Conservation (phyloP, 2,113 vertebrate genomes). For the Cathartes aura region DNA sequence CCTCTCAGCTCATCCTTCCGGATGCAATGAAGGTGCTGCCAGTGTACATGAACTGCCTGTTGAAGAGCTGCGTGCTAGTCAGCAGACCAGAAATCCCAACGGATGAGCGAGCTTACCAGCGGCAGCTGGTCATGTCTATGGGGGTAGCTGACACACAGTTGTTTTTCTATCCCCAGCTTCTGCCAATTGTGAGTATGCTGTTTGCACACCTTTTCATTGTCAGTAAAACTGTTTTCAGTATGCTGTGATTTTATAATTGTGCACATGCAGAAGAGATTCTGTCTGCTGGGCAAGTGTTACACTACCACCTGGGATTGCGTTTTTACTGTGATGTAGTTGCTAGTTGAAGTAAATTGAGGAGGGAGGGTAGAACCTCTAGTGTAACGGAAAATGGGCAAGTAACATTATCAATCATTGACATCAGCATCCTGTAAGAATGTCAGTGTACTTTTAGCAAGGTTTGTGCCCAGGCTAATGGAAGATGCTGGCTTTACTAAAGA, state of each 20-base stretch:
- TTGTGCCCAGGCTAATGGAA: background rate
- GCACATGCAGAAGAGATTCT: background rate
- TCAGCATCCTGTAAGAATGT: background rate
- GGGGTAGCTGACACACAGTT: conserved; percentile 90
- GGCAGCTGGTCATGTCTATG: conserved; percentile 88
- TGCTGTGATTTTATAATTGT: no score
- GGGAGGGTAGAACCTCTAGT: background rate
- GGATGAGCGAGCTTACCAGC: conserved; percentile 85
- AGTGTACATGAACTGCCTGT: conserved; percentile 90
- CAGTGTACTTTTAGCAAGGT: background rate
- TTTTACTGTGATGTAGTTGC: background rate
- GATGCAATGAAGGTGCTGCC: conserved; percentile 96
- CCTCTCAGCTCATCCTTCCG: conserved; percentile 89
- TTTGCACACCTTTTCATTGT: background rate
- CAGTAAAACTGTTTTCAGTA: no score
- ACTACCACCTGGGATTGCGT: background rate
- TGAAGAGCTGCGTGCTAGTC: conserved; percentile 87
- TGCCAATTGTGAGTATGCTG: conserved; percentile 83
- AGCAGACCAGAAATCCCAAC: conserved; percentile 85
- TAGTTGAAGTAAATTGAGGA: background rate
- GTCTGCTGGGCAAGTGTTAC: background rate
- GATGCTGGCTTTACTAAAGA: background rate
- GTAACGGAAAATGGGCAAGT: background rate
- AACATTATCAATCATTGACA: background rate
- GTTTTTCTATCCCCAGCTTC: conserved; percentile 90